Base-by-base conservation (phyloP, 2,888 invertebrate species). In the Aplocera efformata region DNA sequence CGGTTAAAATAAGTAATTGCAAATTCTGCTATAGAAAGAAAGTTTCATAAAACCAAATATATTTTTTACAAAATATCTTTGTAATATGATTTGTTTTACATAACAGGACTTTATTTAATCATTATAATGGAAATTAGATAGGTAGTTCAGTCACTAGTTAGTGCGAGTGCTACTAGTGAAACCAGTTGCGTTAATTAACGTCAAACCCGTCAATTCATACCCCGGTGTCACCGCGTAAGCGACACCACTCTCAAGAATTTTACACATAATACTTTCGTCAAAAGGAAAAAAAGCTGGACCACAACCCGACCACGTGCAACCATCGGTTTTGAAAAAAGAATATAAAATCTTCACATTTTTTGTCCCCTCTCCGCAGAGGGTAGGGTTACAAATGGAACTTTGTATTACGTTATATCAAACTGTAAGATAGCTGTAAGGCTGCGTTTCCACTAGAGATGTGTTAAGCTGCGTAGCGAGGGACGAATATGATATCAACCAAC, bases 301-400 rank as follows among this genome's bases (percentile, higher is more conserved):
- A 79, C 86, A 84, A 79, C 67, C 75, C 80, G 64, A 86, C 85
- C 86, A 88, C 86, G 86, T 88, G 86, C 82, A 88, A 62, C 61
- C 70, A 67, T 68, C 58, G 64, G 53, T 68, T 69, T 69, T 66
- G 63, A 72, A 77, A 79, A 77, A 77, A 67, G 63, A 72, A 74
- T 24, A 74, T 72, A 75, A 72, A 72, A 70, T 68, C 65, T 65
- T 66, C 60, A 65, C 67, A 51, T 71, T 84, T 83, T 85, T 83
- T 78, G 74, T 65, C 65, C 63, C 70, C 59, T 73, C 77, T 73
- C 77, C 66, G 56, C 67, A 66, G 45, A 60, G 77, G 78, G 71
- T 86, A 81, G 80, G 79, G 83, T 88, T 86, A 86, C 71, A 76
- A 79, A 79, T 82, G 75, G 74, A 73, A 80, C 74, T 76, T 77